Conservation (phyloP, 92 coral and sea anemone genomes). For the Epizoanthus scotinus region DNA sequence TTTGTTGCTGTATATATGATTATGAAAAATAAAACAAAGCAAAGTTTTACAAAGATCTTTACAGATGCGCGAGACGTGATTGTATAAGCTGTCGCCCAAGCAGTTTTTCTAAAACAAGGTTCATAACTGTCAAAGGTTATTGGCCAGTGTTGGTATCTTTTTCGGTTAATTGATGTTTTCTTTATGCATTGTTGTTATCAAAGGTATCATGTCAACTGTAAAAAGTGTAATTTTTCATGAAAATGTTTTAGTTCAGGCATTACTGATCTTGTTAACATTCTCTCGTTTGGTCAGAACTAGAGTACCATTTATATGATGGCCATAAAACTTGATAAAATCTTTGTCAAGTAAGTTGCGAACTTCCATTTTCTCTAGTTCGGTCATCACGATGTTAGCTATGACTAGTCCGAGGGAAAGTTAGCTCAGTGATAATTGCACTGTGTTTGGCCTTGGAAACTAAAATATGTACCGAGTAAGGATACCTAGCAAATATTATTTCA, state of each 20-base stretch:
- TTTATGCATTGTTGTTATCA: background rate
- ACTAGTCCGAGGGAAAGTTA: slow-evolving; percentile 41
- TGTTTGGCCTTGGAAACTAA: no score
- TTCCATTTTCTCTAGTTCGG: slow-evolving; percentile 16
- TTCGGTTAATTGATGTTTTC: background rate
- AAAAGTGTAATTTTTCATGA: no score
- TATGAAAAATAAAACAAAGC: no score
- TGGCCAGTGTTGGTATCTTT: slow-evolving; percentile 47
- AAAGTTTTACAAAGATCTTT: no score
- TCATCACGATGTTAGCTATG: slow-evolving; percentile 33
- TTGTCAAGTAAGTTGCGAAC: background rate
- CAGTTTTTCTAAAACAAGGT: slow-evolving; percentile 35
- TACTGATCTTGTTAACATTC: background rate
- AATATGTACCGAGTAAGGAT: no score
- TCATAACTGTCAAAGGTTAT: slow-evolving; percentile 21
- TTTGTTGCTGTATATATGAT: no score
- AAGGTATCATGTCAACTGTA: no score
- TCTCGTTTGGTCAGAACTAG: slow-evolving; percentile 24
- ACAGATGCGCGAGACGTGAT: slow-evolving; percentile 35
- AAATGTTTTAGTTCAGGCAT: no score
- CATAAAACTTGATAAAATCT: slow-evolving; percentile 18
- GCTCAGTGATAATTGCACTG: no score
- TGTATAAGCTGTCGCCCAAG: slow-evolving; percentile 45
- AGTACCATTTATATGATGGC: slow-evolving; percentile 26
- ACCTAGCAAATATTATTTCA: no score